phyloP scores from a whole-genome alignment of 2,797 vertebrate genomes.

The Mus caroli region DNA sequence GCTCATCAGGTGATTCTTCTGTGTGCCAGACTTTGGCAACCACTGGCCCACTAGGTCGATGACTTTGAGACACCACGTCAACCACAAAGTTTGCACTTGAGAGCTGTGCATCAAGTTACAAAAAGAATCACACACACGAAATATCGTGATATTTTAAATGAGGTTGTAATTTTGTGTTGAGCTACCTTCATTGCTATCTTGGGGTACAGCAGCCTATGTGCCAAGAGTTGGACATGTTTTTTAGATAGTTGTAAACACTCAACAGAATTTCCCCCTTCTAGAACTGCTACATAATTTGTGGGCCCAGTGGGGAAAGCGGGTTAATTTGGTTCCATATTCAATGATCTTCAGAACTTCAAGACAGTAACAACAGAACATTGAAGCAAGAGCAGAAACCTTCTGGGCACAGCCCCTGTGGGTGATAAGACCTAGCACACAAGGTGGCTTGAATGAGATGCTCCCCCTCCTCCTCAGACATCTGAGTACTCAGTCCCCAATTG shows the following conservation, averaged over 20 bases:
- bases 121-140: not conserved
- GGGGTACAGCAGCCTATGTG: not conserved
- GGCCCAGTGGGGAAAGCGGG: not conserved
- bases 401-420: fast-evolving
- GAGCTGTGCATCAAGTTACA: not conserved
- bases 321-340: not conserved
- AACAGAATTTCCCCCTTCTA: not conserved
- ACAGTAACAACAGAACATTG: not conserved
- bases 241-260: not conserved
- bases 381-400: not conserved
- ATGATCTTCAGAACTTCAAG: not conserved
- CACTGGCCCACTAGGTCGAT: not conserved
- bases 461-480: not conserved
- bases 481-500: not conserved
- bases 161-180: not conserved
- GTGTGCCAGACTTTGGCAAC: not conserved
- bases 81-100: not conserved
- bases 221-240: not conserved
- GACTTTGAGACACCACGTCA: not conserved
- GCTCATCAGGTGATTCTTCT: not conserved
- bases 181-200: not conserved
- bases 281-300: not conserved
- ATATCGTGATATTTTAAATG: not conserved
- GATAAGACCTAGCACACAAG: too few species aligned
- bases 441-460: not conserved